Conservation (phyloP, 2,113 vertebrate species). For the Galeopterus variegatus region DNA sequence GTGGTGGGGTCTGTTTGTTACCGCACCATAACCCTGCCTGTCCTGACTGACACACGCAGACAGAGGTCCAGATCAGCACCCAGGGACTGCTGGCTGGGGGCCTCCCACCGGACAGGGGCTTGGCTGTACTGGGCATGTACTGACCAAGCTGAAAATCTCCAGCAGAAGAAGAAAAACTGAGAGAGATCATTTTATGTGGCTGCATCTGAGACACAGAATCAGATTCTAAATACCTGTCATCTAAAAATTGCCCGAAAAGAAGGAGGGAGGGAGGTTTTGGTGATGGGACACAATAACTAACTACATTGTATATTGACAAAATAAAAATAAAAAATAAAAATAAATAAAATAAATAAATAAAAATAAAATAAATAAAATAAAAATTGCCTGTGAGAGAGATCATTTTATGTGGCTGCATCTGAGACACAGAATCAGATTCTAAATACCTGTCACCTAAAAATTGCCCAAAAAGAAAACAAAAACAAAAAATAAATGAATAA, state of each 20-base stretch:
- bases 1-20: not conserved
- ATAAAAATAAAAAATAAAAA: too few species aligned
- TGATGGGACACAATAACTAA: too few species aligned
- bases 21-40: accelerated
- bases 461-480: not conserved
- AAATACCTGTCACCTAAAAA: not conserved
- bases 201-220: not conserved
- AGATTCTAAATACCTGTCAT: not conserved
- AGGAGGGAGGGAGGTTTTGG: too few species aligned
- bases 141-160: not conserved
- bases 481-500: too few species aligned
- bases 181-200: not conserved
- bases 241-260: too few species aligned
- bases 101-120: too few species aligned
- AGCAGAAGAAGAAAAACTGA: not conserved
- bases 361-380: too few species aligned
- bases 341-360: too few species aligned
- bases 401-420: not conserved
- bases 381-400: not conserved
- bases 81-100: too few species aligned
- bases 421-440: not conserved
- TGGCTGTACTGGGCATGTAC: too few species aligned
- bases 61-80: too few species aligned
- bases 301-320: too few species aligned
- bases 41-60: not conserved